Conservation (phyloP, 2,113 vertebrate genomes). For the Sciurus niger region DNA sequence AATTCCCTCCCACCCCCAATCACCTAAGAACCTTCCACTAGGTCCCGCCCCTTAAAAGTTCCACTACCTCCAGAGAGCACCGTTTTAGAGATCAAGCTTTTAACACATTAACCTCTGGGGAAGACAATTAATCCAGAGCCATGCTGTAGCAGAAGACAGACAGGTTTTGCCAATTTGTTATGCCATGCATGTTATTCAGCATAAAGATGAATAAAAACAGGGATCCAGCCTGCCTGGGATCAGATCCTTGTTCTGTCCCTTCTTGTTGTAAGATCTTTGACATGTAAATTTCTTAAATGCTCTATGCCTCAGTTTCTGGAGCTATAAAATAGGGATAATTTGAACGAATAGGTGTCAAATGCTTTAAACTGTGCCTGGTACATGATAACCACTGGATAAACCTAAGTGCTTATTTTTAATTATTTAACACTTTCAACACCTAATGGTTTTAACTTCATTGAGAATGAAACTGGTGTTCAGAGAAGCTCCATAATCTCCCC, state of each 20-base stretch:
- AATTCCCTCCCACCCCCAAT: background rate
- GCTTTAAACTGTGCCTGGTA: background rate
- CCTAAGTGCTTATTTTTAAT: background rate
- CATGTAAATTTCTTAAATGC: background rate
- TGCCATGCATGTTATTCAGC: background rate
- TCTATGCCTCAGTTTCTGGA: conserved; percentile 1
- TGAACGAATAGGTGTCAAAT: background rate
- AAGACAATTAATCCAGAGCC: background rate
- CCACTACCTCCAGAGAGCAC: background rate
- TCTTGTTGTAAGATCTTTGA: background rate
- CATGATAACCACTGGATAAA: background rate
- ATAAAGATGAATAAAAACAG: background rate
- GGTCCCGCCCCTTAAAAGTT: background rate
- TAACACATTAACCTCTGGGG: background rate
- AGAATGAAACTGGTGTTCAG: background rate
- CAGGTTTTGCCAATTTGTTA: background rate
- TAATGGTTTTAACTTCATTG: background rate
- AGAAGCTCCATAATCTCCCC: background rate
- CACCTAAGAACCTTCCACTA: background rate
- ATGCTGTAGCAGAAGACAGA: background rate
- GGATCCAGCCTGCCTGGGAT: background rate
- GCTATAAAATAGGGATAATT: background rate
- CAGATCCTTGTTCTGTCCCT: background rate
- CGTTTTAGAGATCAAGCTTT: background rate
- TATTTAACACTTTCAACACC: background rate